phyloP scores from a whole-genome alignment of 2,797 vertebrate genomes.

The Argyrosomus regius region DNA sequence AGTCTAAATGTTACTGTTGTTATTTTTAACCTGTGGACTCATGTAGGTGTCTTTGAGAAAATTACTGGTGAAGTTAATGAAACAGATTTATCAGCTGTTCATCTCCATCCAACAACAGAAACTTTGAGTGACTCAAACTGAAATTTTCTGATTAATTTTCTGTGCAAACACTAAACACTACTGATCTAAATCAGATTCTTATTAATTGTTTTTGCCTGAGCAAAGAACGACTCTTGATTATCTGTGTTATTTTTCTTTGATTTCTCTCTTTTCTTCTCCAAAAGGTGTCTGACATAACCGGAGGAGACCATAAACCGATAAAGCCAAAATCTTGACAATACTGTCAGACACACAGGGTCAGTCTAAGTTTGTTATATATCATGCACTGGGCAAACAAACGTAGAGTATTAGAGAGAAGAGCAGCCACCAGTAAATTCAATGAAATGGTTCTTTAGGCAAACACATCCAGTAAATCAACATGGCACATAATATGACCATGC shows the following conservation, averaged over 20 bases:
- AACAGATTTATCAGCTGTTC: neutral
- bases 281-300: neutral
- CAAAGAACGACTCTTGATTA: slow-evolving; percentile 11
- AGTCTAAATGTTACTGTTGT: neutral
- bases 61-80: neutral
- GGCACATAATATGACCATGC: neutral
- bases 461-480: neutral
- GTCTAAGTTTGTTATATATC: neutral
- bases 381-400: slow-evolving; percentile 4
- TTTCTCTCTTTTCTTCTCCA: neutral
- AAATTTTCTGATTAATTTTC: neutral
- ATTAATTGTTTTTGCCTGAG: slow-evolving; percentile 31
- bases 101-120: neutral
- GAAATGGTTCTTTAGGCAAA: neutral
- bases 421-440: neutral
- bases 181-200: neutral
- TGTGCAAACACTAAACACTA: neutral
- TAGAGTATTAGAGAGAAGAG: neutral
- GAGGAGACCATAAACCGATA: neutral
- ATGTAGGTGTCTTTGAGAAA: neutral
- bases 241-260: neutral
- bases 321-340: neutral
- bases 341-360: neutral
- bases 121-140: no score
- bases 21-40: neutral